These are phyloP conservation scores for Cheilosia grossa DNA, from an alignment of 2,888 invertebrate genomes.

Conservation along the genomic window DNA sequence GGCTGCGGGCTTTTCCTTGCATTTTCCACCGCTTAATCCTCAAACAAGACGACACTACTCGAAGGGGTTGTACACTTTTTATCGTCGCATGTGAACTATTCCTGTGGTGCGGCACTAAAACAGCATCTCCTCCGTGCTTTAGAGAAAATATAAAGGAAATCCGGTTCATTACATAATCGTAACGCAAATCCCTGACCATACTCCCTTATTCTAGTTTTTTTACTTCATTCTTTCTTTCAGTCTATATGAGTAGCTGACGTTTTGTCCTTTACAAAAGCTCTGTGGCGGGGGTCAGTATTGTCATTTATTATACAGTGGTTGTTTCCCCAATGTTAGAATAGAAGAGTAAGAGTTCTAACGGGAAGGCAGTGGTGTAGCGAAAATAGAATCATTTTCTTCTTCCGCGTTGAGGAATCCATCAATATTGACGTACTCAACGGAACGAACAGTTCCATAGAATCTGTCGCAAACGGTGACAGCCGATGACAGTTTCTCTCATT, in stretches of 20 bases:
- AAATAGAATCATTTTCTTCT: no score
- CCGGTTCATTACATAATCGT: constrained; percentile 61
- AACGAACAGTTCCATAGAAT: no score
- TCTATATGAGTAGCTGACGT: not conserved
- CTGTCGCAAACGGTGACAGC: no score
- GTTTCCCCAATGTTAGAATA: not conserved
- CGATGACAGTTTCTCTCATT: no score
- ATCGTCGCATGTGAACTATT: not conserved
- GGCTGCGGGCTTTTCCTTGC: not conserved
- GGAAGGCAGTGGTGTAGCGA: no score
- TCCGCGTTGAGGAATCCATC: no score
- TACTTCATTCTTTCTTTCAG: not conserved
- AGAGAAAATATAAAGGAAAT: constrained; percentile 40
- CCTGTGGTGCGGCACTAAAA: not conserved
- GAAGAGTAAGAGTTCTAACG: no score
- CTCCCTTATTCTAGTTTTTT: constrained; percentile 40
- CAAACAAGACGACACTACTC: constrained; percentile 1
- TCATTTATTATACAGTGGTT: constrained; percentile 3
- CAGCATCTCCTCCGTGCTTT: constrained; percentile 6
- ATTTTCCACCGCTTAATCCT: constrained; percentile 14
- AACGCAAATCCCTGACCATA: constrained; percentile 55
- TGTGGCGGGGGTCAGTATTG: not conserved
- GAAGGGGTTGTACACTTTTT: constrained; percentile 1
- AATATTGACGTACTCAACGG: no score
- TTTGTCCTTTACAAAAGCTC: not conserved